Evolutionary conservation across 2,888 invertebrate genomes (phyloP), one percentile per base, ranked within the genome.

Genomic region (Drosophila paranaensis): DNA sequence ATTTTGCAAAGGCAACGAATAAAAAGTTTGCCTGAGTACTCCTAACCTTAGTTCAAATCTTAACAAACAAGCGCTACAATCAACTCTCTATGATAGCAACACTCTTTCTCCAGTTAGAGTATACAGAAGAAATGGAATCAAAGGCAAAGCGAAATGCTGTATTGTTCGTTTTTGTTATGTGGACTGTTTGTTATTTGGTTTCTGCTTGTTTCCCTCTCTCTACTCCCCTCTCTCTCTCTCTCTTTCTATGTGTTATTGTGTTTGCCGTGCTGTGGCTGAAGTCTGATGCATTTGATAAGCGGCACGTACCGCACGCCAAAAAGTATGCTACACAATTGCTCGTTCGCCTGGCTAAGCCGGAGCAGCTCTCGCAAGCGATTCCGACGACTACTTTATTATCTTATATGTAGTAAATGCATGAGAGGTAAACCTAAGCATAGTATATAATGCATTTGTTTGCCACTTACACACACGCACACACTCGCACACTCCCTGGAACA

Each of bases 201-300:
- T 56, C 42, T 62, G 53, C 39, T 39, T 27, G 13, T 43, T 25
- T 33, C 6, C 35, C 37, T 43, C n/a, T 20, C 11, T 10, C n/a
- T n/a, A n/a, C n/a, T 2, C 4, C 6, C 54, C 43, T 58, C n/a
- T 58, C 16, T n/a, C 3, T 42, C 6, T 27, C n/a, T 57, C 42
- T 60, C n/a, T 58, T n/a, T 20, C 9, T 42, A 10, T 30, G 40
- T 60, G 43, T 58, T 13, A 10, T 48, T 55, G 20, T 70, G 51
- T 60, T 70, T 71, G 72, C 66, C 39, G 62, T 72, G 79, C 68
- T 71, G 56, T 60, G 70, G 73, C 72, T 61, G 73, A 74, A 79
- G 82, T 87, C 82, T 74, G 82, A 76, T 82, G 81, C 82, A 79
- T 87, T 87, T 85, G 85, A 89, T 83, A 89, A 88, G 87, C 78